Percentiles rank a stretch among this genome's conserved stretches.
phyloP scores from a whole-genome alignment of 1,140 invertebrate species.

The Tenebrio molitor region DNA sequence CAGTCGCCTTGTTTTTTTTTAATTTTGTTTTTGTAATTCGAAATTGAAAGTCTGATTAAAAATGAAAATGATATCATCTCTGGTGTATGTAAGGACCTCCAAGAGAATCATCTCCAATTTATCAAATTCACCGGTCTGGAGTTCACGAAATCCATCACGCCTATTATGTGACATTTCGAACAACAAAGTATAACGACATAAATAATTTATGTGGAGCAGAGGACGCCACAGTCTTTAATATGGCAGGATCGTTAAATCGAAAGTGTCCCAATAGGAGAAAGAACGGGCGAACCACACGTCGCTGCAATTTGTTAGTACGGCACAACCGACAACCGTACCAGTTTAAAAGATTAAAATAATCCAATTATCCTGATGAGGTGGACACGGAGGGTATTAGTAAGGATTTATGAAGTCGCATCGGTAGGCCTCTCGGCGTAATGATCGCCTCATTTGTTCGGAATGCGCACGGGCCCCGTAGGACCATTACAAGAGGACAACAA shows the following conservation, averaged over 20 bases:
- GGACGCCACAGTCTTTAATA: conserved; percentile 9
- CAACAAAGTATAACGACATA: not conserved
- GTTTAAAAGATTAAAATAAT: conserved; percentile 50
- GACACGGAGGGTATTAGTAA: conserved; percentile 47
- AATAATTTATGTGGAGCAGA: conserved; percentile 30
- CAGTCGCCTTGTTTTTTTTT: too few relatives aligned
- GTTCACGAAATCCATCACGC: too few relatives aligned
- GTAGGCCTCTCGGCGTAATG: conserved; percentile 45
- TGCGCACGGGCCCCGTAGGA: conserved; percentile 25
- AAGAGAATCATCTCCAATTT: too few relatives aligned
- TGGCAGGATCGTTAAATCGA: conserved; percentile 19
- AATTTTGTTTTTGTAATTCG: too few relatives aligned
- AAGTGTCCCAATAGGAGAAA: conserved; percentile 18
- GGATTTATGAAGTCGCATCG: conserved; percentile 48
- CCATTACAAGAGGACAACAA: conserved; percentile 50
- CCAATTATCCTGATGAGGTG: conserved; percentile 50
- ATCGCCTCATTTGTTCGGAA: conserved; percentile 51
- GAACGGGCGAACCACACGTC: conserved; percentile 6
- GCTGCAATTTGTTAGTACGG: conserved; percentile 40
- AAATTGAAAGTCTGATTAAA: too few relatives aligned
- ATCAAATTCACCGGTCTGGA: too few relatives aligned
- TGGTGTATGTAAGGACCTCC: too few relatives aligned
- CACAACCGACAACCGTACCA: not conserved
- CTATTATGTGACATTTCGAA: too few relatives aligned
- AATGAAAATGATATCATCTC: too few relatives aligned